Percentiles rank a stretch among this genome's conserved stretches.
Evolutionary conservation across 2,888 invertebrate species (phyloP).

Genomic region (Hyles lineata): DNA sequence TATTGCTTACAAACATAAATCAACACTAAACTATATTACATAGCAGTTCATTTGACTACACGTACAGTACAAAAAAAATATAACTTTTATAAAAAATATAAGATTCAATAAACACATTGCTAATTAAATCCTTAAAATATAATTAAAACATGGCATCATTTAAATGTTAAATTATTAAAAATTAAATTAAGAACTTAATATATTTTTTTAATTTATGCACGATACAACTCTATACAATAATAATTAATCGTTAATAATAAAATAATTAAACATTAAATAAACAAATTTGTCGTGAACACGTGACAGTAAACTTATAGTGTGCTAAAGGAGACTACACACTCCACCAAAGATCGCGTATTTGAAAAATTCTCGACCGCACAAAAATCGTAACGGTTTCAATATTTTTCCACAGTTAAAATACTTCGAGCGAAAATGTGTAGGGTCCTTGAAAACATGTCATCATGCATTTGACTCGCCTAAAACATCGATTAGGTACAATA

Average conservation of each 20-base stretch:
- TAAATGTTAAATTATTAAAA: conserved; percentile 52
- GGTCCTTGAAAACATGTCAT: conserved; percentile 41
- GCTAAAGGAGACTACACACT: conserved; percentile 14
- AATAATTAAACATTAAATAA: conserved; percentile 47
- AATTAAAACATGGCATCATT: conserved; percentile 82
- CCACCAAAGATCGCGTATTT: conserved; percentile 7
- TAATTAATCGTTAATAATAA: conserved; percentile 44
- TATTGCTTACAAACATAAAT: conserved; percentile 73
- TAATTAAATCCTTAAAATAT: conserved; percentile 70
- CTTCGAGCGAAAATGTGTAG: not conserved
- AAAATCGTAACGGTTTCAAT: not conserved
- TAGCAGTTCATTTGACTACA: conserved; percentile 74
- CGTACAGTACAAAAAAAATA: conserved; percentile 76
- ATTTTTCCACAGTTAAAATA: not conserved
- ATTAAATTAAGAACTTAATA: conserved; percentile 49
- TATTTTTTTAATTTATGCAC: conserved; percentile 34
- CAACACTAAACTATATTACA: conserved; percentile 80
- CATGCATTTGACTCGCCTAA: conserved; percentile 59
- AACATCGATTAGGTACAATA: conserved; percentile 76
- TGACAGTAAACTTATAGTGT: conserved; percentile 41
- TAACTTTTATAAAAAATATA: conserved; percentile 83
- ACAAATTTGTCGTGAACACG: conserved; percentile 62
- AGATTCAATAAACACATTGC: conserved; percentile 78
- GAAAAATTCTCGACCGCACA: not conserved
- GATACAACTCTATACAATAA: conserved; percentile 53